Conservation (phyloP, 2,888 invertebrate species). For the Drosophila histrio region DNA sequence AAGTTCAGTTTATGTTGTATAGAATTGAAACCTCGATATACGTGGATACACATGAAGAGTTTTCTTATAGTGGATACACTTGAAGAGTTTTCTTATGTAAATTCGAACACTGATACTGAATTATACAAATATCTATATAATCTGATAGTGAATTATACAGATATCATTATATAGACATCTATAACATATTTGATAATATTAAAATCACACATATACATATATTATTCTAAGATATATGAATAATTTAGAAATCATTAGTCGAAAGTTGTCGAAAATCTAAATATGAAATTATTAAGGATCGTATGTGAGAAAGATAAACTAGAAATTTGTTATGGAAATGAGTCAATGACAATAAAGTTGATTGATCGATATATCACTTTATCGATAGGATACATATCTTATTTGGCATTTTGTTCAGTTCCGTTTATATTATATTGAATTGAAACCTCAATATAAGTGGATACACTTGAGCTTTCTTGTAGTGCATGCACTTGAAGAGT, state of each 20-base stretch:
- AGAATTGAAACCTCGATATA: background rate
- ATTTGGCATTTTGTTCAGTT: no score
- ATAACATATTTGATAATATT: background rate
- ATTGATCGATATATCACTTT: background rate
- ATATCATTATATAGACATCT: conserved; percentile 4
- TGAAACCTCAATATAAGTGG: background rate
- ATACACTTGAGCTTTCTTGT: no score
- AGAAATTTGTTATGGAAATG: no score
- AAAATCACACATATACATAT: background rate
- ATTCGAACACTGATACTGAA: background rate
- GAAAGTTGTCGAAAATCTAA: background rate
- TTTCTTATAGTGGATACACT: background rate
- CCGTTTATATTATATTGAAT: background rate
- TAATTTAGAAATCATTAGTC: background rate
- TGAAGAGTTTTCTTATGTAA: background rate
- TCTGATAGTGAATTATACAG: background rate
- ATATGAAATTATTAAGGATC: no score
- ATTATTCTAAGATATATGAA: background rate
- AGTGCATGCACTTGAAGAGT: background rate
- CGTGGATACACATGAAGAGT: no score
- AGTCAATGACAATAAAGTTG: background rate
- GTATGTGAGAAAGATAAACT: no score
- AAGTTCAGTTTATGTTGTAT: background rate
- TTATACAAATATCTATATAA: background rate
- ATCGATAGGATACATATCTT: background rate